phyloP scores from a whole-genome alignment of 2,797 vertebrate species.

The Todus mexicanus region DNA sequence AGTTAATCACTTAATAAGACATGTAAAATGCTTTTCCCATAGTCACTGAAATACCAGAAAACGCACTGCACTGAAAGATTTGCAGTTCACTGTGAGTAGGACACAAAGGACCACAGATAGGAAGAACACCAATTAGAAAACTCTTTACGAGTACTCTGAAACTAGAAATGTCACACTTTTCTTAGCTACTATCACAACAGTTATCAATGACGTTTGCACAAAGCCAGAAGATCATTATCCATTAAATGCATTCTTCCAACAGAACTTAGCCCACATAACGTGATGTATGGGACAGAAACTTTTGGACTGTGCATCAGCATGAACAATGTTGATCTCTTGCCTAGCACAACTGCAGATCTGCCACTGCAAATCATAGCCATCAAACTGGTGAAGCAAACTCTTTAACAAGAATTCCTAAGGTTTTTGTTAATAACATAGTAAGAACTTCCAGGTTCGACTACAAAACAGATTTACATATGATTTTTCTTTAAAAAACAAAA shows the following conservation, averaged over 20 bases:
- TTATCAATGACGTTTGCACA: not conserved
- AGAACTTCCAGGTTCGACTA: not conserved
- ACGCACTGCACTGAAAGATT: not conserved
- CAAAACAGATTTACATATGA: not conserved
- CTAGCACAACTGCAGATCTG: not conserved
- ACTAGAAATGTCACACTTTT: not conserved
- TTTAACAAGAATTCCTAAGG: not conserved
- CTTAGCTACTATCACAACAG: not conserved
- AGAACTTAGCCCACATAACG: not conserved
- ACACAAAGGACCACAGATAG: not conserved
- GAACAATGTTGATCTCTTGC: not conserved
- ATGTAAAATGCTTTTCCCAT: not conserved
- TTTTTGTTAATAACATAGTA: not conserved
- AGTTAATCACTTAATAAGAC: conserved; percentile 14
- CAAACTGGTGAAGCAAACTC: not conserved
- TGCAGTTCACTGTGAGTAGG: not conserved
- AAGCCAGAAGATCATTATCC: not conserved
- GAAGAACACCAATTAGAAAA: not conserved
- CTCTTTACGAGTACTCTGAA: not conserved
- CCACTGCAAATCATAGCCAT: not conserved
- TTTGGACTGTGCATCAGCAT: not conserved
- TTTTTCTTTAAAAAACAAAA: not conserved
- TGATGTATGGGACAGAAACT: not conserved
- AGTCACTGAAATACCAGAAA: not conserved
- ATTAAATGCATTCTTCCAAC: not conserved